Evolutionary conservation across 1,140 invertebrate species (phyloP), one percentile per base, ranked within the genome.

Genomic region (Lepidurus apus): DNA sequence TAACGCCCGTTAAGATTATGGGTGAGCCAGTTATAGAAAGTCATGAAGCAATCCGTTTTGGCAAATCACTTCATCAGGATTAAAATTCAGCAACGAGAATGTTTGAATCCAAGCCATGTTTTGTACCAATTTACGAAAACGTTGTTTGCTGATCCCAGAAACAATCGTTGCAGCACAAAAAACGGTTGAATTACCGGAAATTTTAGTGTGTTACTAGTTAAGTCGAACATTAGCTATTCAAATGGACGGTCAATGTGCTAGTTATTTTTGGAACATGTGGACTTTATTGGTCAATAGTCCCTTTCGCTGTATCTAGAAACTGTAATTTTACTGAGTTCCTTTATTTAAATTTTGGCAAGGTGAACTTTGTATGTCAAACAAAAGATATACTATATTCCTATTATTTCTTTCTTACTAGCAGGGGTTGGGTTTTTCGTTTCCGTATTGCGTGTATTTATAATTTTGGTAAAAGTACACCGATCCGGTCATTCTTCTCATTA

Each of bases 81-180:
- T 65, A 65, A 17, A 65, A 21, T n/a, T 21, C 53, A 13, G 17
- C 17, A 9, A 65, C 17, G 53, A 17, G 21, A 7, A 17, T 65
- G 17, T 17, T 17, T n/a, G 6, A 65, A 65, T 65, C 17, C 53
- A 65, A 9, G 53, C 53, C 21, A 21, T 34, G 34, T 34, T 34
- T 34, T 34, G 34, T 34, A 34, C 34, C 34, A 34, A 34, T 34
- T 34, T 34, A 34, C 34, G 2, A 34, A 34, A 34, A 34, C 34
- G 34, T 34, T 34, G 34, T 34, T 34, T 4, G 34, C 26, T 2
- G 34, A 34, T 65, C 17, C 53, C 53, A 13, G 53, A 65, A 65
- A 65, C 53, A 65, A 21, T 65, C 53, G 17, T 13, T 65, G 53
- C 21, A 65, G 53, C 53, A 65, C 53, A 65, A 65, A 65, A 65